Base-by-base conservation (phyloP, 2,888 invertebrate genomes). In the Gisinianus flammeolus region DNA sequence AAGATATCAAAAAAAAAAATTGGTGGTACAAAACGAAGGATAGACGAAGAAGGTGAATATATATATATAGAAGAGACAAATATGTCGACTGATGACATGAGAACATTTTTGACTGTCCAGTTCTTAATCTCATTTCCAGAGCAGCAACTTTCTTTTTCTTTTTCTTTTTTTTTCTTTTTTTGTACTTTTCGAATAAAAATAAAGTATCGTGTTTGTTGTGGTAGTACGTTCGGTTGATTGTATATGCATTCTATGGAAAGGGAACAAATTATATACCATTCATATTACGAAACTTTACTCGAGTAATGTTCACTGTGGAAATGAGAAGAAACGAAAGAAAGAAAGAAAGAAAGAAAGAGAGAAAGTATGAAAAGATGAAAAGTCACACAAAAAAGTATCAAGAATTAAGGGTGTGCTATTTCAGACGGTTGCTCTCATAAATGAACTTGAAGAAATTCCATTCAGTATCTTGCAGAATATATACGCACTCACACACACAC, bases 391-490 rank as follows among this genome's bases (percentile, higher is more conserved):
- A 68, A 31, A 24, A 22, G 67, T 24, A 68, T 68, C 35, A 26
- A 73, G 64, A 73, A 64, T 62, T 71, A 71, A 62, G 33, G 62
- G 35, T 58, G 33, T 73, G 31, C 30, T 64, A 73, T 73, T 62
- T 73, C 73, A n/a, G 8, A 19, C 68, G 12, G 30, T 33, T 54
- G 22, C 31, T 62, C 73, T 73, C 73, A 73, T 73, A 62, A 62
- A 73, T 73, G 62, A 73, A 73, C 26, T 68, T 35, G 33, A 58
- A 35, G 35, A 62, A 73, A 73, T 73, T 73, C 64, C 73, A 73
- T 73, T 73, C 73, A 22, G 44, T 44, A 44, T 44, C 44, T 44
- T 44, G 44, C 19, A 19, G 44, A 44, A 6, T 16, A 44, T n/a
- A n/a, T n/a, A n/a, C n/a, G n/a, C n/a, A n/a, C n/a, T n/a, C n/a